Conservation (phyloP, 2,888 invertebrate species). For the Trilocha varians region DNA sequence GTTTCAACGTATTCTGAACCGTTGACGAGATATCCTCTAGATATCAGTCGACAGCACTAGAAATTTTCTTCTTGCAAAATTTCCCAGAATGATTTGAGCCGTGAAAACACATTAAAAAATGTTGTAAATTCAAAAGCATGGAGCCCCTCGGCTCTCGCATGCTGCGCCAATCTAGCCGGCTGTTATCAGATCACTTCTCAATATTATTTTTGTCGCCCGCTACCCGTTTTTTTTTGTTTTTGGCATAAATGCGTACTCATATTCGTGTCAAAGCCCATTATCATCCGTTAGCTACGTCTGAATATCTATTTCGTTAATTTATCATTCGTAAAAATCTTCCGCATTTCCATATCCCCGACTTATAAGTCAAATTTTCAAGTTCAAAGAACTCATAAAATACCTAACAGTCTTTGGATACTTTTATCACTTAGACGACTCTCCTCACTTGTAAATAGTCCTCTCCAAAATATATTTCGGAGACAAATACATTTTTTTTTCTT, state of each 20-base stretch:
- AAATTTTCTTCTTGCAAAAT: too few relatives aligned
- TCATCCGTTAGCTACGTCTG: constrained; percentile 42
- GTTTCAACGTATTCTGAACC: too few relatives aligned
- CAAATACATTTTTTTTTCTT: constrained; percentile 44
- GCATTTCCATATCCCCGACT: constrained; percentile 54
- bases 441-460: constrained; percentile 68
- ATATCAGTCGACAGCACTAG: too few relatives aligned
- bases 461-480: constrained; percentile 71
- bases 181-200: constrained; percentile 20
- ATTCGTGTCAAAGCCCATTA: constrained; percentile 49
- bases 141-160: constrained; percentile 25
- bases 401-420: constrained; percentile 71
- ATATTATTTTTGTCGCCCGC: constrained; percentile 25
- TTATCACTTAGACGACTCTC: constrained; percentile 69
- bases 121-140: constrained; percentile 22
- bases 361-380: constrained; percentile 53
- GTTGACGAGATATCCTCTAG: too few relatives aligned
- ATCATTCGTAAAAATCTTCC: constrained; percentile 44
- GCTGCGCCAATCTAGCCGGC: constrained; percentile 22
- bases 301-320: constrained; percentile 32
- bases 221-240: constrained; percentile 23
- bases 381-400: constrained; percentile 63
- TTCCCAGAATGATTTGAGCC: neutral
- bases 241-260: constrained; percentile 36
- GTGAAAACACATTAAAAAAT: constrained; percentile 15